Conservation (phyloP, 2,113 vertebrate species). For the Notiomystis cincta region DNA sequence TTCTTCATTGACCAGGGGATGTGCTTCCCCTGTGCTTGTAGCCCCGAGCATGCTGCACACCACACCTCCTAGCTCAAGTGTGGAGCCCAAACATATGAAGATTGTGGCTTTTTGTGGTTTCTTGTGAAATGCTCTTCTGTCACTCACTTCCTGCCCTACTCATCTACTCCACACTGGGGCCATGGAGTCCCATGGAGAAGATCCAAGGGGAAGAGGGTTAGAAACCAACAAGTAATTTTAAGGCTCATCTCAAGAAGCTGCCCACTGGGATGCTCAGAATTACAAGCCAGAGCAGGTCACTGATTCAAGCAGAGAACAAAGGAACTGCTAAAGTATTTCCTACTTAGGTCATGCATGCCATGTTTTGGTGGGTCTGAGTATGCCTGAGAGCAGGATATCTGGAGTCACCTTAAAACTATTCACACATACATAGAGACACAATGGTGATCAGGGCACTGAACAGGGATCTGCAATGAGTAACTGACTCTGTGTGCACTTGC, state of each 20-base stretch:
- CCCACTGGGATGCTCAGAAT: background rate
- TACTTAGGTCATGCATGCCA: background rate
- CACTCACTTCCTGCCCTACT: background rate
- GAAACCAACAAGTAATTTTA: background rate
- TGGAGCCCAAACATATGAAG: background rate
- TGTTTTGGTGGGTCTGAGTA: background rate
- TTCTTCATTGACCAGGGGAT: background rate
- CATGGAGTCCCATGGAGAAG: rapidly evolving
- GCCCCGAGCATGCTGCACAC: background rate
- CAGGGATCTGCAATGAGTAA: background rate
- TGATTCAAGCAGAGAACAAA: background rate
- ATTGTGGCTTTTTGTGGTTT: background rate
- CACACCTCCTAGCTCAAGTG: background rate
- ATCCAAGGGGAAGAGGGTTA: background rate
- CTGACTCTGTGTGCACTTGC: background rate
- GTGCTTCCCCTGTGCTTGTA: rapidly evolving
- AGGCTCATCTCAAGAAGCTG: background rate
- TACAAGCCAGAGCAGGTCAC: background rate
- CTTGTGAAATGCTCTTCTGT: background rate
- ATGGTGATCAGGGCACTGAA: background rate
- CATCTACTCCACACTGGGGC: background rate
- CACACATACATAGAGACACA: background rate
- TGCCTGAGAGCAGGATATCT: background rate
- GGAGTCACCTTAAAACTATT: background rate
- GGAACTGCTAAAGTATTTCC: background rate